These are phyloP conservation scores for Chloropsis hardwickii DNA, from an alignment of 2,113 vertebrate species.

Conservation along the genomic window DNA sequence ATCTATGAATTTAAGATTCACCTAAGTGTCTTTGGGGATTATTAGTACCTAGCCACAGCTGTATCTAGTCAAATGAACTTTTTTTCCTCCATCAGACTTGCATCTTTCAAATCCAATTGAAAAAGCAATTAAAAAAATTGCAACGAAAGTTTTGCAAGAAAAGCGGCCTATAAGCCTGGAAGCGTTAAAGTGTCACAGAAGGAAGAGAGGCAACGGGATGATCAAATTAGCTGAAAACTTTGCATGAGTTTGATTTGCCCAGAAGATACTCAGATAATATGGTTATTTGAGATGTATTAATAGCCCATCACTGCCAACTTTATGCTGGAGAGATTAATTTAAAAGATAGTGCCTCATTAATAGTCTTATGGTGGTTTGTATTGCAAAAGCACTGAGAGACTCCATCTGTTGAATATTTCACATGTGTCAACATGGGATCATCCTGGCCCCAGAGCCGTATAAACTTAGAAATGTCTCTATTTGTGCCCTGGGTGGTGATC, in stretches of 20 bases:
- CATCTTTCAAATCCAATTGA: background rate
- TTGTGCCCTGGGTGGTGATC: background rate
- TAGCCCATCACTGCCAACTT: background rate
- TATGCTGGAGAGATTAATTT: background rate
- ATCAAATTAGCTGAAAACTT: slow-evolving; percentile 1
- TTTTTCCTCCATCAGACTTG: background rate
- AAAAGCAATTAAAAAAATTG: background rate
- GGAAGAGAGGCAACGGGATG: background rate
- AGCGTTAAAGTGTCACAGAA: background rate
- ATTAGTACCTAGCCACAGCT: background rate
- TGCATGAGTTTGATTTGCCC: background rate
- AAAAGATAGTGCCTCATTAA: background rate
- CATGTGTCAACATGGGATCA: background rate
- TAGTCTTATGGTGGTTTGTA: background rate
- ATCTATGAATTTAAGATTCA: background rate
- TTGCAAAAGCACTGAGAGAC: background rate
- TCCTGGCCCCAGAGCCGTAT: background rate
- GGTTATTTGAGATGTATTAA: background rate
- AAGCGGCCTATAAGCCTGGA: background rate
- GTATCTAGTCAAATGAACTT: background rate
- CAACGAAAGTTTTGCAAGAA: background rate
- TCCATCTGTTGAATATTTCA: background rate
- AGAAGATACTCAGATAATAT: background rate
- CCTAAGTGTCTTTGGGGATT: background rate
- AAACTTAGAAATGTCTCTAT: background rate